A percentile compares a stretch with the other conserved stretches of the same genome.
phyloP scores from a whole-genome alignment of 1,140 invertebrate species.

The Sinonovacula constricta region DNA sequence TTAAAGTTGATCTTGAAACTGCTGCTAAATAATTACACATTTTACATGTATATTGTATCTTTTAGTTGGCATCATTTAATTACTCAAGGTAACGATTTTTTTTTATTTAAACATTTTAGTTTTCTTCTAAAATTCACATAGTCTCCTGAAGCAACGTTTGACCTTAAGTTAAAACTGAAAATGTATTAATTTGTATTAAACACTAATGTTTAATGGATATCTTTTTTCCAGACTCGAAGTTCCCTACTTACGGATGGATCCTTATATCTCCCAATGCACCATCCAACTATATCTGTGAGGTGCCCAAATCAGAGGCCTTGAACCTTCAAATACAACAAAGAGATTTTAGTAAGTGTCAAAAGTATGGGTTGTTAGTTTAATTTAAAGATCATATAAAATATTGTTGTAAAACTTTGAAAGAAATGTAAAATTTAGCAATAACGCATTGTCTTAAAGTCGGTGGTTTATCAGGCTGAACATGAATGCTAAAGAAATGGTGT shows the following conservation, averaged over 20 bases:
- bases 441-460: no score
- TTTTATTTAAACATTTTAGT: no score
- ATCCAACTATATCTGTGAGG: constrained; percentile 61
- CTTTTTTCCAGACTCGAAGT: constrained; percentile 27
- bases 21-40: no score
- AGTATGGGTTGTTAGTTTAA: no score
- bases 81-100: neutral
- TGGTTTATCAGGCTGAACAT: no score
- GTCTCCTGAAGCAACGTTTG: neutral
- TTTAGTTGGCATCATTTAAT: no score
- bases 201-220: neutral
- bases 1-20: no score
- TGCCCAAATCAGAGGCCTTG: constrained; percentile 44
- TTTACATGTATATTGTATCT: neutral
- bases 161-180: no score
- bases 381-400: no score
- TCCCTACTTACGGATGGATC: constrained; percentile 51
- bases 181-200: neutral
- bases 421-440: no score
- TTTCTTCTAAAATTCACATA: neutral
- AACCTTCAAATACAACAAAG: constrained; percentile 43
- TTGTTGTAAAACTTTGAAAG: no score
- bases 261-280: constrained; percentile 13
- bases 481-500: no score
- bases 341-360: constrained; percentile 58